Evolutionary conservation across 2,113 vertebrate genomes (phyloP), one percentile per base, ranked within the genome.

Genomic region (Argyrosomus japonicus): DNA sequence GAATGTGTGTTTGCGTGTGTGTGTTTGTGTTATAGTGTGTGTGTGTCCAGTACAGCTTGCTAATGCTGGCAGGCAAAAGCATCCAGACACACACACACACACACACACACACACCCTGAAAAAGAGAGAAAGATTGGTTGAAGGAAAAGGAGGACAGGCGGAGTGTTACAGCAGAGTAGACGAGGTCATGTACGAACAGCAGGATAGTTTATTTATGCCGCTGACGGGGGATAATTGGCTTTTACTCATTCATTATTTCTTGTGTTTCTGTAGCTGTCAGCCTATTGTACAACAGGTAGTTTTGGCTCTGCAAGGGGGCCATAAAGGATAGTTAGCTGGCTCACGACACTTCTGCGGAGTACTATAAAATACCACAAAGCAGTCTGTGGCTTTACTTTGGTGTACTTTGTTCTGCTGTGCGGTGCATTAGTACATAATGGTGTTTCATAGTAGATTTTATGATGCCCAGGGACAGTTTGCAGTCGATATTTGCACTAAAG

Each of bases 61-160:
- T 90, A 91, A 81, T 80, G 88, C 88, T 92, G 90, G 89, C 91
- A 93, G 87, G 89, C 85, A 90, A 76, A 88, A 82, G 78, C 87
- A 73, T 85, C 43, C 69, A 88, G 67, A 51, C 68, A 54, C 4
- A 74, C 67, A 86, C 65, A 74, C 71, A 54, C 64, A 54, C 67
- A 86, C 65, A 74, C 54, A 80, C 23, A 72, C 4, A 68, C 58
- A n/a, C 60, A 51, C 47, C 51, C 61, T 17, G 21, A 84, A 65
- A 77, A 68, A 75, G 40, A 69, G 67, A 75, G 77, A 58, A 40
- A 40, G 69, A 74, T 43, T 56, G 83, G 83, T 68, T 86, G 82
- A 84, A 78, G 78, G 86, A 85, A 90, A 93, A 86, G 86, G 82
- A 86, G 88, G 85, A 90, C 83, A 88, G 79, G 87, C 77, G 13